A percentile compares a stretch with the other conserved stretches of the same genome.
Conservation (phyloP, 2,888 invertebrate species). For the Slavum lentiscoides region DNA sequence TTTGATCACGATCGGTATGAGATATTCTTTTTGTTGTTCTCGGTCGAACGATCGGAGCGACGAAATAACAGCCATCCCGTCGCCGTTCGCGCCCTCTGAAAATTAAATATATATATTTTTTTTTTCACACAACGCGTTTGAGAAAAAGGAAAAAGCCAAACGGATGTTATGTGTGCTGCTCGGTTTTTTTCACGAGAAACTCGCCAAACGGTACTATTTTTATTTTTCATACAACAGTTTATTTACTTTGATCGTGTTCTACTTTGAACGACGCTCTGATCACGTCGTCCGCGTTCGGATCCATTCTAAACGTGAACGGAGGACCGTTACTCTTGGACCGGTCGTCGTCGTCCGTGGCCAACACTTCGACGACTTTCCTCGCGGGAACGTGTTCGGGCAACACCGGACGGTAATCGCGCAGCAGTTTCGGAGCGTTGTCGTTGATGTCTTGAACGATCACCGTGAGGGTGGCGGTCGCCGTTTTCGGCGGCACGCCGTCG, state of each 20-base stretch:
- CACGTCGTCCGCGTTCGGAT: conserved; percentile 90
- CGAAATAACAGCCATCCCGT: conserved; percentile 96
- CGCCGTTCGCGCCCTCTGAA: conserved; percentile 90
- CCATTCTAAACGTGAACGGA: conserved; percentile 92
- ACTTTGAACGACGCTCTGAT: conserved; percentile 94
- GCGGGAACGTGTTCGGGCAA: conserved; percentile 91
- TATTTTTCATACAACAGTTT: conserved; percentile 56
- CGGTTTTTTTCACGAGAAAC: no score
- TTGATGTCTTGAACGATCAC: conserved; percentile 95
- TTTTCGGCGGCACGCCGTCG: conserved; percentile 89
- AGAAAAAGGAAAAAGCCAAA: neutral
- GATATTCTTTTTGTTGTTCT: conserved; percentile 93
- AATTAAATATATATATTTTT: no score
- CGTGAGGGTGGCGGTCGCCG: conserved; percentile 89
- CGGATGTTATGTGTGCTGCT: no score
- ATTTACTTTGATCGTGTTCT: conserved; percentile 90
- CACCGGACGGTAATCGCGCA: conserved; percentile 89
- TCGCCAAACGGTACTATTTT: no score
- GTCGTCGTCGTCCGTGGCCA: conserved; percentile 92
- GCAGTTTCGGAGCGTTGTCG: conserved; percentile 90
- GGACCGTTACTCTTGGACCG: conserved; percentile 93
- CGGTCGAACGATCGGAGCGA: conserved; percentile 91
- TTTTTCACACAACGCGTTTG: neutral
- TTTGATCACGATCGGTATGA: conserved; percentile 95
- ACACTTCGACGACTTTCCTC: conserved; percentile 86